A percentile compares a stretch with the other conserved stretches of the same genome.
These are phyloP conservation scores for Cladorhizidae sp. DNA, from an alignment of 37 sponge, comb jelly and placozoan genomes.

Conservation along the genomic window DNA sequence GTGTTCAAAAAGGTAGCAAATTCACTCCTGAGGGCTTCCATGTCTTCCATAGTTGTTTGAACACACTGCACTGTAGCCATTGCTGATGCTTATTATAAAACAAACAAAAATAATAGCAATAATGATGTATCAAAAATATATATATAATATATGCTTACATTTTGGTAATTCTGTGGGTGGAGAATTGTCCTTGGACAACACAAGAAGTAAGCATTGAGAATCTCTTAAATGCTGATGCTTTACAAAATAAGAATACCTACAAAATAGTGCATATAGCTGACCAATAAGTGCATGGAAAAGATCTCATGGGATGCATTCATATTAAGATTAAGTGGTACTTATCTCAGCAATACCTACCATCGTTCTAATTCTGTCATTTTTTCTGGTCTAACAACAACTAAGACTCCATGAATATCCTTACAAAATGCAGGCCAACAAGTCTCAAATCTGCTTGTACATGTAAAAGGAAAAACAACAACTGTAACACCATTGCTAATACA, in stretches of 20 bases:
- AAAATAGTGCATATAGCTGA: neutral
- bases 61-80: slow-evolving; percentile 31
- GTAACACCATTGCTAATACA: neutral
- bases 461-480: neutral
- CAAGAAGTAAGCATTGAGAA: slow-evolving; percentile 58
- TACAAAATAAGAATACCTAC: slow-evolving; percentile 71
- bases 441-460: slow-evolving; percentile 54
- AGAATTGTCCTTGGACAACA: neutral
- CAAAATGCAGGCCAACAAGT: slow-evolving; percentile 83
- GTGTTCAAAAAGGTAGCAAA: slow-evolving; percentile 44
- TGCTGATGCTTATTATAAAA: slow-evolving; percentile 7
- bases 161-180: neutral
- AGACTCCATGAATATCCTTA: slow-evolving; percentile 73
- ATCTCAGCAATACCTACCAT: slow-evolving; percentile 48
- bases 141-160: neutral
- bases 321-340: no score
- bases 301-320: no score
- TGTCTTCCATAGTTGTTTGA: slow-evolving; percentile 34
- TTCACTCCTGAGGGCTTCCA: slow-evolving; percentile 43
- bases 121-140: neutral
- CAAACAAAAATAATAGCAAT: neutral
- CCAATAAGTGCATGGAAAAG: neutral
- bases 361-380: slow-evolving; percentile 50
- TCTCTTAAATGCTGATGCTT: slow-evolving; percentile 51
- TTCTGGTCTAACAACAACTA: slow-evolving; percentile 65